phyloP scores from a whole-genome alignment of 2,888 invertebrate species.

The Scaptodrosophila latifasciaeformis region DNA sequence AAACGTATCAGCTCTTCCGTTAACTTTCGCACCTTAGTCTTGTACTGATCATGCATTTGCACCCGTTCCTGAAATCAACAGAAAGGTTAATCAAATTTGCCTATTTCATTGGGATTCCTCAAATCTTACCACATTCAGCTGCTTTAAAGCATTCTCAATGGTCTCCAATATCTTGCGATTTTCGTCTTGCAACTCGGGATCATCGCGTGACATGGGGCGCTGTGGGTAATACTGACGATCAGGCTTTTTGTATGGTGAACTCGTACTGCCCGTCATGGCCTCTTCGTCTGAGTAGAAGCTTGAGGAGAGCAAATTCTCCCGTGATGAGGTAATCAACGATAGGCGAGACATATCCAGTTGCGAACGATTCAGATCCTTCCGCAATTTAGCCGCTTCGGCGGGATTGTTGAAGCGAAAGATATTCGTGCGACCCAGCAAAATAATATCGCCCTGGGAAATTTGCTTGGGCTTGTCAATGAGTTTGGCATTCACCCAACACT shows the following conservation, averaged over 20 bases:
- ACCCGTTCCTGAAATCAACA: conserved; percentile 74
- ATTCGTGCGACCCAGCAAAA: conserved; percentile 85
- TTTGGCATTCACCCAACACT: conserved; percentile 89
- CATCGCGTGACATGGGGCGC: conserved; percentile 76
- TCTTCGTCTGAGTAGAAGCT: conserved; percentile 73
- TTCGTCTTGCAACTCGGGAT: conserved; percentile 80
- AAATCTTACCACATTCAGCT: conserved; percentile 74
- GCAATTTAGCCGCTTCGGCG: conserved; percentile 88
- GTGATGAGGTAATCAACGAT: conserved; percentile 85
- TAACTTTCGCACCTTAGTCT: conserved; percentile 72
- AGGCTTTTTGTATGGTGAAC: conserved; percentile 67
- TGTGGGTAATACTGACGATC: conserved; percentile 74
- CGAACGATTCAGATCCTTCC: conserved; percentile 82
- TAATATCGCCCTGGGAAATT: conserved; percentile 87
- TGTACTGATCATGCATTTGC: conserved; percentile 75
- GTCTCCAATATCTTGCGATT: conserved; percentile 81
- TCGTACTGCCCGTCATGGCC: conserved; percentile 44
- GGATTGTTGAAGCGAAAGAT: conserved; percentile 94
- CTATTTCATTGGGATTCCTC: too few relatives aligned
- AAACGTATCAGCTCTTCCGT: conserved; percentile 76
- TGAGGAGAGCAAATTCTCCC: conserved; percentile 80
- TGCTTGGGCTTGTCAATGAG: conserved; percentile 85
- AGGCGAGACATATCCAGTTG: conserved; percentile 86
- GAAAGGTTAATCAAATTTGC: background rate
- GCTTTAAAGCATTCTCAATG: conserved; percentile 82